A percentile compares a stretch with the other conserved stretches of the same genome.
Conservation (phyloP, 2,797 vertebrate species). For the Enteromius radiatus region DNA sequence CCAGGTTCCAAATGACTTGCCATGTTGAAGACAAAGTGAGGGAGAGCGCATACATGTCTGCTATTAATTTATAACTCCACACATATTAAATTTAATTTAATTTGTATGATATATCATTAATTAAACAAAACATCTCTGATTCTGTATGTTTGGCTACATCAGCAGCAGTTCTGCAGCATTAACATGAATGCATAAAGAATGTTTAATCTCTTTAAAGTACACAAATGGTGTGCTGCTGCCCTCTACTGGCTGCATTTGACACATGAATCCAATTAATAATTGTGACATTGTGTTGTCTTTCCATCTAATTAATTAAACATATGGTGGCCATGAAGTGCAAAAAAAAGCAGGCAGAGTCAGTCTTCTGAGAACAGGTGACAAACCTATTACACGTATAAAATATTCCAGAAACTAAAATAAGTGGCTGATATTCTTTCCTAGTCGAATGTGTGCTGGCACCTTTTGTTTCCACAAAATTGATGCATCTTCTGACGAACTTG, state of each 20-base stretch:
- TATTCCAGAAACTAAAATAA: background rate
- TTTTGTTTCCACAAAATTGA: constrained; percentile 91
- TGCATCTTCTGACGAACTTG: constrained; percentile 95
- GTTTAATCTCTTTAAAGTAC: constrained; percentile 20
- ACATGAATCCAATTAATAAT: background rate
- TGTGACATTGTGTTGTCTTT: background rate
- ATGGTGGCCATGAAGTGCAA: constrained; percentile 14
- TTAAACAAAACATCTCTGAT: background rate
- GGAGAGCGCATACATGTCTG: background rate
- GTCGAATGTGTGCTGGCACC: constrained; percentile 74
- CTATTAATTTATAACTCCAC: background rate
- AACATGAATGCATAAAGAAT: background rate
- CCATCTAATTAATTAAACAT: constrained; percentile 9
- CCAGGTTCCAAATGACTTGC: background rate
- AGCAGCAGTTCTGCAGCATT: constrained; percentile 8
- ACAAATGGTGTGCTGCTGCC: constrained; percentile 34
- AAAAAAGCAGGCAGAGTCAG: background rate
- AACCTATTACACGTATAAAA: background rate
- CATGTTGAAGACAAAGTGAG: background rate
- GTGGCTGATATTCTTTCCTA: background rate
- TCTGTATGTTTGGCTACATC: constrained; percentile 2
- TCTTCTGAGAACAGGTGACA: background rate
- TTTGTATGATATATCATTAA: background rate
- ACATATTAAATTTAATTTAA: background rate
- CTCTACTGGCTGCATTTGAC: constrained; percentile 42